Conservation (phyloP, 2,797 vertebrate species). For the Gambusia yucatana region DNA sequence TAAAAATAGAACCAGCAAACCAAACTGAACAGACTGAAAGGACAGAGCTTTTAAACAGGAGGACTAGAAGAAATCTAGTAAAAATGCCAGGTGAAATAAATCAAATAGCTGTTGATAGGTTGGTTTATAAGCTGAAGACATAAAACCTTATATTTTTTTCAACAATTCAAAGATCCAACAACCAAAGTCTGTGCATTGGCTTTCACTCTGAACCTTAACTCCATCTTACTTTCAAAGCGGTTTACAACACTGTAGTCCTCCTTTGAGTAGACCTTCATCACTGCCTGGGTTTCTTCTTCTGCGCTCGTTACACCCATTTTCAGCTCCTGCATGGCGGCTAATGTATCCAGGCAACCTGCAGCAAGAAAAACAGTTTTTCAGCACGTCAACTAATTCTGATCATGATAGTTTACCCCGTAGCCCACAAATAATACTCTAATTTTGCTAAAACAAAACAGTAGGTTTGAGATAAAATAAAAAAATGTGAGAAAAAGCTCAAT, state of each 20-base stretch:
- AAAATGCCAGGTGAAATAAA: background rate
- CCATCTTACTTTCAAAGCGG: slow-evolving; percentile 95
- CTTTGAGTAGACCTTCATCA: slow-evolving; percentile 99
- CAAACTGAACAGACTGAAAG: background rate
- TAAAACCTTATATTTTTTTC: background rate
- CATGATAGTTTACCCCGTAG: background rate
- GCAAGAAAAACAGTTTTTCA: slow-evolving; percentile 8
- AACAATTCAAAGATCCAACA: background rate
- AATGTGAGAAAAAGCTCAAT: background rate
- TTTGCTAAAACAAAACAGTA: background rate
- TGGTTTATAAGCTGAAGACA: background rate
- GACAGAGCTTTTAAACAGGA: background rate
- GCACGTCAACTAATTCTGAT: background rate
- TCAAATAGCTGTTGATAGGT: background rate
- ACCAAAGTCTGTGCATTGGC: background rate
- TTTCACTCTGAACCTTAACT: background rate
- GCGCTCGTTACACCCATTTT: slow-evolving; percentile 96
- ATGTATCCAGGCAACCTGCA: slow-evolving; percentile 95
- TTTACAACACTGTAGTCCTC: slow-evolving; percentile 99
- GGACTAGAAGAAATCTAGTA: background rate
- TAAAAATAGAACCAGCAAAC: background rate
- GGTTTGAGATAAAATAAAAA: background rate
- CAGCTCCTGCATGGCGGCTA: slow-evolving; percentile 98
- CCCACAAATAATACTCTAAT: background rate
- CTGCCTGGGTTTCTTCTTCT: slow-evolving; percentile 97